Evolutionary conservation across 1,140 invertebrate species (phyloP).

Genomic region (Bilobella aurantiaca): DNA sequence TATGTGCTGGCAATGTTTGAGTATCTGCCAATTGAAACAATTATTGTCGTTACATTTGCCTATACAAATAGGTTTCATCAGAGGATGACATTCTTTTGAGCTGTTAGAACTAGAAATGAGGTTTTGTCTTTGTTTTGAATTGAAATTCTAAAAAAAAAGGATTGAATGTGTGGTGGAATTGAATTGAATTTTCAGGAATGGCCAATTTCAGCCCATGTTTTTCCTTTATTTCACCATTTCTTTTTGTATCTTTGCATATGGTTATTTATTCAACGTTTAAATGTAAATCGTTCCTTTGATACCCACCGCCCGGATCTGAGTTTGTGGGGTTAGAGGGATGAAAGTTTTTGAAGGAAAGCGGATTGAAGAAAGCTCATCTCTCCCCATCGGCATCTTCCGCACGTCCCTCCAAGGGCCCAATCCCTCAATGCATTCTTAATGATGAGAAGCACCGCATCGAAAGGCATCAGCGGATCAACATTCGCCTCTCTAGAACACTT

Average conservation of each 20-base stretch:
- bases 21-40: too few species aligned
- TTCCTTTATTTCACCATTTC: background rate
- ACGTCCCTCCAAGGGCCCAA: slow-evolving; percentile 21
- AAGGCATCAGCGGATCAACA: slow-evolving; percentile 7
- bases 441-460: background rate
- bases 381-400: slow-evolving; percentile 15
- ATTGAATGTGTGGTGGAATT: background rate
- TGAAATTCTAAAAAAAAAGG: too few species aligned
- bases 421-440: slow-evolving; percentile 29
- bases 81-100: too few species aligned
- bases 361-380: background rate
- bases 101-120: too few species aligned
- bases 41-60: too few species aligned
- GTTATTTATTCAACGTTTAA: slow-evolving; percentile 10
- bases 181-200: background rate
- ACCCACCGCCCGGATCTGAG: too few species aligned
- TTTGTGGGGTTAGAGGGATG: too few species aligned
- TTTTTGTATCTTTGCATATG: background rate
- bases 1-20: too few species aligned
- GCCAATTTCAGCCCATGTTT: background rate
- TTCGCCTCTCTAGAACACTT: background rate
- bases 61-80: too few species aligned
- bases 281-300: slow-evolving; percentile 1
- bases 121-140: too few species aligned
- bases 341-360: background rate